A percentile compares a stretch with the other conserved stretches of the same genome.
phyloP scores from a whole-genome alignment of 2,113 vertebrate species.

The Protobothrops flavoviridis region DNA sequence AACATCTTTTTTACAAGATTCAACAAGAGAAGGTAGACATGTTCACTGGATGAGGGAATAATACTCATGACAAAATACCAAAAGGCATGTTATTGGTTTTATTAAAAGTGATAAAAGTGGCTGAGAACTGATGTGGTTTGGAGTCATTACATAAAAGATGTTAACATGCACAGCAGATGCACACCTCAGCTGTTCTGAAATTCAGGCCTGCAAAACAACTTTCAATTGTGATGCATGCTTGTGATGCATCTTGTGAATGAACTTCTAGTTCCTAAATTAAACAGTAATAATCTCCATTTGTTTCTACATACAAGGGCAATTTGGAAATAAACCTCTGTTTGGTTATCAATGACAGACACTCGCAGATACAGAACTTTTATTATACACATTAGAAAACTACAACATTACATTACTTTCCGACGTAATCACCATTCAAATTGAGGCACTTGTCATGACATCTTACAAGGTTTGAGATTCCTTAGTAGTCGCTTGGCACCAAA shows the following conservation, averaged over 20 bases:
- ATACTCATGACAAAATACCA: background rate
- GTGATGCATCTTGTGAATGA: background rate
- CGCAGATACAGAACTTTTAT: too few species aligned
- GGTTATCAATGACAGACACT: too few species aligned
- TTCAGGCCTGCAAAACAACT: background rate
- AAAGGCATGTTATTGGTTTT: background rate
- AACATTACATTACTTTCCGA: too few species aligned
- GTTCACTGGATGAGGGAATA: background rate
- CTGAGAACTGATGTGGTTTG: background rate
- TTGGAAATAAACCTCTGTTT: too few species aligned
- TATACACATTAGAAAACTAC: too few species aligned
- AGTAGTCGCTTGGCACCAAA: too few species aligned
- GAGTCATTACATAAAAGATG: background rate
- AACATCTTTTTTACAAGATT: background rate
- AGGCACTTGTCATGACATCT: too few species aligned
- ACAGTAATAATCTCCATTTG: background rate
- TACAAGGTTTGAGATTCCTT: too few species aligned
- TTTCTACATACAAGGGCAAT: background rate
- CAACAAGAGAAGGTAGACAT: background rate
- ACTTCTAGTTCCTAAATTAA: background rate
- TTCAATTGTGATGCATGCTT: background rate
- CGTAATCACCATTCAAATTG: too few species aligned
- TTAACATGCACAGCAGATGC: background rate
- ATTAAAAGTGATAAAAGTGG: background rate
- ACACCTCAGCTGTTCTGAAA: background rate